Evolutionary conservation across 2,113 vertebrate genomes (phyloP).

Genomic region (Erythrolamprus reginae): DNA sequence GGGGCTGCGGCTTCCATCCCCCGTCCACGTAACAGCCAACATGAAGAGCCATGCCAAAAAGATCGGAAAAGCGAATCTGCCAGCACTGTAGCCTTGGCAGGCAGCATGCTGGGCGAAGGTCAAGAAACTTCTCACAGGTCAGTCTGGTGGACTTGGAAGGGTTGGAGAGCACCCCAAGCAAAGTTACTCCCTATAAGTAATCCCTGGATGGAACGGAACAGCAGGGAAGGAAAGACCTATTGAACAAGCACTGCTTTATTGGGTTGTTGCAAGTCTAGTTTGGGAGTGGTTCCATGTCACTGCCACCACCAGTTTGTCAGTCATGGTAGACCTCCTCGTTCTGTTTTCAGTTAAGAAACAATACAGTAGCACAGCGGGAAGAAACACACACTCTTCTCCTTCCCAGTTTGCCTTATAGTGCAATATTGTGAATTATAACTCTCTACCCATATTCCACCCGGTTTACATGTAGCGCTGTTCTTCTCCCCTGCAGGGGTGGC

Average conservation of each 20-base stretch:
- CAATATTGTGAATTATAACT: background rate
- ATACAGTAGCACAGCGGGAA: background rate
- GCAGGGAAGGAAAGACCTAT: background rate
- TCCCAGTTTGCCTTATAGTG: background rate
- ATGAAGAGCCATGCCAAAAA: conserved; percentile 28
- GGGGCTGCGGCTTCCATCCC: conserved; percentile 23
- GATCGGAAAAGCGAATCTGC: conserved; percentile 53
- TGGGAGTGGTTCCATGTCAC: background rate
- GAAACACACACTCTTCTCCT: background rate
- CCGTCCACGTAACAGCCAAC: conserved; percentile 55
- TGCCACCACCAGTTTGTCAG: background rate
- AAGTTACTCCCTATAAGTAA: background rate
- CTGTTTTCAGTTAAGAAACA: background rate
- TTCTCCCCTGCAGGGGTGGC: conserved; percentile 62
- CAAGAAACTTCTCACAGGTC: conserved; percentile 65
- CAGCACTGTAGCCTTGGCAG: conserved; percentile 54
- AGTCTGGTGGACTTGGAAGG: background rate
- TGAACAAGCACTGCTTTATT: background rate
- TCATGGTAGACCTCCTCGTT: background rate
- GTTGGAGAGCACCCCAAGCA: background rate
- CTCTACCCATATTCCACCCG: background rate
- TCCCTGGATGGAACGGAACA: background rate
- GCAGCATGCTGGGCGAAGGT: conserved; percentile 54
- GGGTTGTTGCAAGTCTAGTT: background rate
- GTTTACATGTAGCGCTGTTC: background rate